Evolutionary conservation across 1,140 invertebrate genomes (phyloP).

Genomic region (Ceratoteleas bidentatus): DNA sequence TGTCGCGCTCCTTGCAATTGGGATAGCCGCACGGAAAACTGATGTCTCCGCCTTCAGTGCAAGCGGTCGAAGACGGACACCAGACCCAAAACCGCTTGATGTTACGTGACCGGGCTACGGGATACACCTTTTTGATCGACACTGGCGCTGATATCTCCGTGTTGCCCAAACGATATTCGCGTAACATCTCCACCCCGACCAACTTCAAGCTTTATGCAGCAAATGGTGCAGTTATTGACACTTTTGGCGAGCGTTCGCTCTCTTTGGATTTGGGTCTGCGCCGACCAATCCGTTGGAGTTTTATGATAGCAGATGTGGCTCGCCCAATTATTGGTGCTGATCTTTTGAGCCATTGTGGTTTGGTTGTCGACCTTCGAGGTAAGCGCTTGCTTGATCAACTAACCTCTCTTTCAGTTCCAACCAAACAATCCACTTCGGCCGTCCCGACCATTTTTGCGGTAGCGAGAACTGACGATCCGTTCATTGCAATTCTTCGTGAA

Average conservation of each 20-base stretch:
- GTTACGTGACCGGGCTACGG: neutral
- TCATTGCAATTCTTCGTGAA: no score
- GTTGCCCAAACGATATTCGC: neutral
- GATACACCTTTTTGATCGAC: slow-evolving; percentile 26
- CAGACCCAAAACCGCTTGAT: slow-evolving; percentile 28
- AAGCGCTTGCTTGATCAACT: slow-evolving; percentile 66
- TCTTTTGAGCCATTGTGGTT: slow-evolving; percentile 70
- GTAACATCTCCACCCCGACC: neutral
- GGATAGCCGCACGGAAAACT: slow-evolving; percentile 30
- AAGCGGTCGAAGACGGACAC: slow-evolving; percentile 28
- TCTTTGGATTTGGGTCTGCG: neutral
- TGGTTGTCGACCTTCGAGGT: slow-evolving; percentile 72
- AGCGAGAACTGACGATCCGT: neutral
- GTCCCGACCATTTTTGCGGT: neutral
- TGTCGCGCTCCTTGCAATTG: slow-evolving; percentile 4
- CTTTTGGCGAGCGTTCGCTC: neutral
- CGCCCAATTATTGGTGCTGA: slow-evolving; percentile 75
- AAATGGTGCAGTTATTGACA: neutral
- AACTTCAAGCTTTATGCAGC: neutral
- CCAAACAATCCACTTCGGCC: neutral
- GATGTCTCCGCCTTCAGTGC: slow-evolving; percentile 11
- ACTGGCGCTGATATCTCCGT: slow-evolving; percentile 32
- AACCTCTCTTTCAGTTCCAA: slow-evolving; percentile 28
- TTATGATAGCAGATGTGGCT: slow-evolving; percentile 70
- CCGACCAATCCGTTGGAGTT: neutral